Percentiles rank a stretch among this genome's conserved stretches.
Conservation (phyloP, 1,140 invertebrate genomes). For the Plodia interpunctella region DNA sequence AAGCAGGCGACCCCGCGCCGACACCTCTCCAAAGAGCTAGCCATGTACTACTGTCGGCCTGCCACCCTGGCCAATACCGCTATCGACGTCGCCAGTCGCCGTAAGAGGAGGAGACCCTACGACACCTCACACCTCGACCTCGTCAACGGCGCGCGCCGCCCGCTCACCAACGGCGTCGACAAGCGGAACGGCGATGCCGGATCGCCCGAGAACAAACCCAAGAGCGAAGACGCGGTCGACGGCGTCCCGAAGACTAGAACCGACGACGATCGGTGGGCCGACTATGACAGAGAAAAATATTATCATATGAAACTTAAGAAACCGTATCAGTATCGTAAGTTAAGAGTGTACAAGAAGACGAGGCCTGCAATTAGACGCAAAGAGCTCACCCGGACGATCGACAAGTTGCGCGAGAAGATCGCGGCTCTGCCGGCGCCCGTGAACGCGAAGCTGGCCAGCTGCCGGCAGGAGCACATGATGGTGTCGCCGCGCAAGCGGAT, state of each 20-base stretch:
- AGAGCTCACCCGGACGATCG: conserved; percentile 63
- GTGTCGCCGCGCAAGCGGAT: conserved; percentile 87
- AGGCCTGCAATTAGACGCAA: conserved; percentile 51
- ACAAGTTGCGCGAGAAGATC: conserved; percentile 69
- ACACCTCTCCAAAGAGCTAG: conserved; percentile 84
- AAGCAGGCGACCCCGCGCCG: conserved; percentile 86
- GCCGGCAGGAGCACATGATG: conserved; percentile 70
- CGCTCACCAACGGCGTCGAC: conserved; percentile 58
- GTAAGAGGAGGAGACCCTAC: conserved; percentile 79
- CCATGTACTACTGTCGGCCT: conserved; percentile 84
- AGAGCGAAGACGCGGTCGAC: conserved; percentile 57
- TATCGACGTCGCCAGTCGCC: conserved; percentile 59
- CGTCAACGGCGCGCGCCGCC: conserved; percentile 63
- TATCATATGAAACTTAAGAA: conserved; percentile 72
- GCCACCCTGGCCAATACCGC: conserved; percentile 69
- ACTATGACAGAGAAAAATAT: conserved; percentile 64
- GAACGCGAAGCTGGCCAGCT: conserved; percentile 63
- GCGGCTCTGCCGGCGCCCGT: conserved; percentile 63
- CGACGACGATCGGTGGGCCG: conserved; percentile 53
- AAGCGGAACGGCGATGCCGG: conserved; percentile 50
- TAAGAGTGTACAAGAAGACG: conserved; percentile 72
- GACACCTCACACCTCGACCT: conserved; percentile 43
- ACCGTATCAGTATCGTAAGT: conserved; percentile 73
- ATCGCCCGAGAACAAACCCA: conserved; percentile 30
- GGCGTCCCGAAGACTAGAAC: conserved; percentile 38